Percentiles rank a stretch among this genome's conserved stretches.
These are phyloP conservation scores for Cyclophora punctaria DNA, from an alignment of 2,888 invertebrate species.

Conservation along the genomic window DNA sequence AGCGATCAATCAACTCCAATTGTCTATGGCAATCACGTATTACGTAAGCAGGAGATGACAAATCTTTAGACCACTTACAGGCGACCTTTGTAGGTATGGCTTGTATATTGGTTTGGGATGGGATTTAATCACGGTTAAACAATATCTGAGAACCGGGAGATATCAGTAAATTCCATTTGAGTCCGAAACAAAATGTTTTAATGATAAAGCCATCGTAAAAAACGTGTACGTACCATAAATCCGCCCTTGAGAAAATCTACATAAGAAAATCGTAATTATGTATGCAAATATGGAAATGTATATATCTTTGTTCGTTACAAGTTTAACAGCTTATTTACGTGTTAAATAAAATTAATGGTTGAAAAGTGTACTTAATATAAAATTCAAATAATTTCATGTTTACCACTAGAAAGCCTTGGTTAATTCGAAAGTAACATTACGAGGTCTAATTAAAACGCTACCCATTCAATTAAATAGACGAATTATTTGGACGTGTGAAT, in stretches of 20 bases:
- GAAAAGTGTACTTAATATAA: slow-evolving; percentile 6
- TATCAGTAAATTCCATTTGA: too few relatives aligned
- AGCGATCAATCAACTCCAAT: slow-evolving; percentile 63
- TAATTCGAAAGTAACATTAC: slow-evolving; percentile 34
- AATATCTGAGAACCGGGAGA: too few relatives aligned
- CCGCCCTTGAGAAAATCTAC: too few relatives aligned
- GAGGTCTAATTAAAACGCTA: slow-evolving; percentile 35
- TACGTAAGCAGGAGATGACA: slow-evolving; percentile 50
- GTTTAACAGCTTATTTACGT: slow-evolving; percentile 2
- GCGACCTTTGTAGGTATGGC: slow-evolving; percentile 1
- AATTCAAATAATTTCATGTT: slow-evolving; percentile 17
- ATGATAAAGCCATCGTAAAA: too few relatives aligned
- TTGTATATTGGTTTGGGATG: too few relatives aligned
- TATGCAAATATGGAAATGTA: too few relatives aligned
- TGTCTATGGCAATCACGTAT: slow-evolving; percentile 35
- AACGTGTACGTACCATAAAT: too few relatives aligned
- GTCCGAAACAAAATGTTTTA: too few relatives aligned
- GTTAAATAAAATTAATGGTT: slow-evolving; percentile 4
- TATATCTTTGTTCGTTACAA: too few relatives aligned
- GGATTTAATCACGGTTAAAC: too few relatives aligned
- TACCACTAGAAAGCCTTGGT: slow-evolving; percentile 57
- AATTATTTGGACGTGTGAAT: slow-evolving; percentile 41
- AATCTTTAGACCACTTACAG: slow-evolving; percentile 28
- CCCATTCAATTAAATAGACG: slow-evolving; percentile 41
- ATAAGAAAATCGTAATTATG: too few relatives aligned